Conservation (phyloP, 1,140 invertebrate species). For the Magallana gigas region DNA sequence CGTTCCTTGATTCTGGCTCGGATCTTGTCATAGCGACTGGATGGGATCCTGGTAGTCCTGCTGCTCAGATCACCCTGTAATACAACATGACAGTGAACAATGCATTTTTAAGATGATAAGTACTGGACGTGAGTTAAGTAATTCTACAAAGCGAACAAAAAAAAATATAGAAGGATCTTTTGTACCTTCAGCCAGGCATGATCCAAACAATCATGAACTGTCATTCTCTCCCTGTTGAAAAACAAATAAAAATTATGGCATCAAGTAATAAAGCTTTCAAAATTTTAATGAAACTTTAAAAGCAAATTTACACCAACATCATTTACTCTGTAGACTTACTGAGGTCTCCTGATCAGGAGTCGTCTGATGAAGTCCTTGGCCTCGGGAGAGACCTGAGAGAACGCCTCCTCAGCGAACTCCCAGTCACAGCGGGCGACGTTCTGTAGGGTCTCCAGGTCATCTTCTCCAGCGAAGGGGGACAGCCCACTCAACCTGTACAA, state of each 20-base stretch:
- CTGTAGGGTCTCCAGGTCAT: conserved; percentile 98
- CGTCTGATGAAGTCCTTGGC: conserved; percentile 98
- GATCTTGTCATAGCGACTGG: conserved; percentile 90
- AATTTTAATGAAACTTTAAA: not conserved
- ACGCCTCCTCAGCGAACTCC: conserved; percentile 98
- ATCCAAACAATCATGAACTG: conserved; percentile 96
- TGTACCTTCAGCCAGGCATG: conserved; percentile 91
- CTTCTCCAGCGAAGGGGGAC: conserved; percentile 99
- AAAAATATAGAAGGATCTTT: too few species aligned
- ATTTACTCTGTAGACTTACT: conserved; percentile 83
- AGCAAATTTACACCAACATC: too few species aligned
- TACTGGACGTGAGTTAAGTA: too few species aligned
- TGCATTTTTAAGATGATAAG: too few species aligned
- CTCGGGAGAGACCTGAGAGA: conserved; percentile 93
- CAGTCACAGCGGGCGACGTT: conserved; percentile 99
- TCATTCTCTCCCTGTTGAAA: conserved; percentile 93
- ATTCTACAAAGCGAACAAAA: not conserved
- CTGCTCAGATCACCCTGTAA: conserved; percentile 82
- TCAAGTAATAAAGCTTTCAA: not conserved
- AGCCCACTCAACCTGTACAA: conserved; percentile 91
- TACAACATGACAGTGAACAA: not conserved
- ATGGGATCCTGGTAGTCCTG: conserved; percentile 85
- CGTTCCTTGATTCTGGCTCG: conserved; percentile 89
- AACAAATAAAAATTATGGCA: not conserved
- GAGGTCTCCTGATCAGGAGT: conserved; percentile 95